Evolutionary conservation across 2,888 invertebrate species (phyloP).

Genomic region (Agrochola macilenta): DNA sequence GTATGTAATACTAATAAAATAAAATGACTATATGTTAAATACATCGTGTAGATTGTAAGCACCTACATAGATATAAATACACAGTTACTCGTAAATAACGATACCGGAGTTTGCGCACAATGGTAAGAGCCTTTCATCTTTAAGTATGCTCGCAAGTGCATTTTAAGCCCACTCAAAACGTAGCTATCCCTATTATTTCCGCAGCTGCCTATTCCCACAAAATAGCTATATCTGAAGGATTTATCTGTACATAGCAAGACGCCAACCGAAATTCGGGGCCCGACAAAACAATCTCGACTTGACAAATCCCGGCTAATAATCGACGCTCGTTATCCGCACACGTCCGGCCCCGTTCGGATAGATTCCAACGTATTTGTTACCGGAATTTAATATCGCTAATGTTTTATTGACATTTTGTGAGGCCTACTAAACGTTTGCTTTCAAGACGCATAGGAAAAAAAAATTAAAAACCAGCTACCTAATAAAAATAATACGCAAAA

Average conservation of each 20-base stretch:
- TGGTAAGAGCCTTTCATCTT: neutral
- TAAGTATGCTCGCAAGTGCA: neutral
- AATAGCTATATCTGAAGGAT: slow-evolving; percentile 45
- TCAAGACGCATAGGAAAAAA: neutral
- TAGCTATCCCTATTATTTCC: slow-evolving; percentile 26
- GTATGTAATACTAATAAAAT: neutral
- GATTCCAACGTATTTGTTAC: slow-evolving; percentile 63
- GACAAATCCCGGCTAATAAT: slow-evolving; percentile 74
- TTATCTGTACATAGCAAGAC: slow-evolving; percentile 51
- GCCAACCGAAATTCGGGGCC: slow-evolving; percentile 52
- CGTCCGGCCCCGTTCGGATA: slow-evolving; percentile 59
- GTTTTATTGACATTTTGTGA: slow-evolving; percentile 54
- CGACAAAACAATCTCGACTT: slow-evolving; percentile 69
- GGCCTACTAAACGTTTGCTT: slow-evolving; percentile 17
- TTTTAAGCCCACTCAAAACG: slow-evolving; percentile 18
- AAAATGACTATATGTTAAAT: neutral
- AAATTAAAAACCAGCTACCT: rapidly evolving
- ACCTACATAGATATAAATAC: neutral
- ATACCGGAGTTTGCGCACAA: neutral
- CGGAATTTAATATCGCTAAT: slow-evolving; percentile 65
- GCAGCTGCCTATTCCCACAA: slow-evolving; percentile 23
- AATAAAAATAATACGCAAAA: neutral
- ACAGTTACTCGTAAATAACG: neutral
- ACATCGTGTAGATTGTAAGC: neutral
- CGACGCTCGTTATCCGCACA: slow-evolving; percentile 70